phyloP scores from a whole-genome alignment of 1,140 invertebrate species.

The Achatina immaculata region DNA sequence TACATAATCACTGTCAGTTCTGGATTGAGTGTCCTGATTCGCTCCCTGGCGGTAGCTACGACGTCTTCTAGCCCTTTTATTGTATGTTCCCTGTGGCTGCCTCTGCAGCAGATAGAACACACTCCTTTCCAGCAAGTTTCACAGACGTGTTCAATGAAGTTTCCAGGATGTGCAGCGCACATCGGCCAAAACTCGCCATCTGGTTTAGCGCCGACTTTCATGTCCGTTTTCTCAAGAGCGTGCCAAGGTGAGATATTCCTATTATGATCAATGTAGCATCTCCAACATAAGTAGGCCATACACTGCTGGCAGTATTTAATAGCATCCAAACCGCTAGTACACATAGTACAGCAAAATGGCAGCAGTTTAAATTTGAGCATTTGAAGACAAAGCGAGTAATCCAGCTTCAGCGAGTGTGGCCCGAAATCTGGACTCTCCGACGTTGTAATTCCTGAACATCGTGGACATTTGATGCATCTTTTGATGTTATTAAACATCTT shows the following conservation, averaged over 20 bases:
- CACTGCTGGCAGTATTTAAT: conserved; percentile 4
- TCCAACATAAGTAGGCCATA: background rate
- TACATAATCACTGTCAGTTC: background rate
- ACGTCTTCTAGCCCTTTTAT: background rate
- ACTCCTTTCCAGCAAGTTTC: background rate
- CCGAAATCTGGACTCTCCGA: background rate
- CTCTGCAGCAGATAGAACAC: background rate
- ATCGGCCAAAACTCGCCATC: background rate
- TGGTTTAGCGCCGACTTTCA: background rate
- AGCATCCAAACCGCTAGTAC: background rate
- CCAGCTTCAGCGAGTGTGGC: background rate
- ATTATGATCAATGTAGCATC: background rate
- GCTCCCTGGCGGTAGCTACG: background rate
- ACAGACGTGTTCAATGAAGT: background rate
- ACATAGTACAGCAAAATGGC: conserved; percentile 28
- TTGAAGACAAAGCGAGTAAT: background rate
- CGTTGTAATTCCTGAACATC: background rate
- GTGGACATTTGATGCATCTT: background rate
- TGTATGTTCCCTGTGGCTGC: background rate
- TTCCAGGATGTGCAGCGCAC: conserved; percentile 1
- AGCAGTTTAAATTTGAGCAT: background rate
- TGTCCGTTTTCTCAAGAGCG: background rate
- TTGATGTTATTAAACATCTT: background rate
- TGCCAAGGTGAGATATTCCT: background rate
- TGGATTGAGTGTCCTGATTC: background rate